A percentile compares a stretch with the other conserved stretches of the same genome.
Evolutionary conservation across 1,140 invertebrate species (phyloP).

Genomic region (Pinna nobilis): DNA sequence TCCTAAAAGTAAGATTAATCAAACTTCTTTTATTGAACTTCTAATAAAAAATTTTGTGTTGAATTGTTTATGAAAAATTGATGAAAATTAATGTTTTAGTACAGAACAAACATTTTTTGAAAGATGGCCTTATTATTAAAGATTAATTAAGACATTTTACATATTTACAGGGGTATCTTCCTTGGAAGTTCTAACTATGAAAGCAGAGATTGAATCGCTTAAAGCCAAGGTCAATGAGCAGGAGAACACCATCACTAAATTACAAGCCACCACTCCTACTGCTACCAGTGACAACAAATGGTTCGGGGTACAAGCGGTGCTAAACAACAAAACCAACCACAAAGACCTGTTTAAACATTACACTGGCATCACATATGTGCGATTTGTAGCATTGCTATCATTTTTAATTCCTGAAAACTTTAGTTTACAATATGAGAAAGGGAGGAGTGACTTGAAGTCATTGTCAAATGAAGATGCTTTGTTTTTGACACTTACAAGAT

Average conservation of each 20-base stretch:
- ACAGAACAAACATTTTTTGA: too few species aligned
- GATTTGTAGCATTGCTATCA: conserved; percentile 1
- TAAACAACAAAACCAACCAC: conserved; percentile 9
- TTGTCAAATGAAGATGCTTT: conserved; percentile 31
- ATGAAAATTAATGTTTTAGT: too few species aligned
- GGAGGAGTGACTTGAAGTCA: conserved; percentile 24
- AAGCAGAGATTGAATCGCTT: conserved; percentile 16
- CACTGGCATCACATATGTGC: conserved; percentile 25
- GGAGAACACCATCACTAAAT: background rate
- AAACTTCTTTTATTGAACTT: too few species aligned
- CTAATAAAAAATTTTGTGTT: too few species aligned
- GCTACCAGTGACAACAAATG: background rate
- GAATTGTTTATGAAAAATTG: too few species aligned
- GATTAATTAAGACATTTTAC: too few species aligned
- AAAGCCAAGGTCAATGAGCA: background rate
- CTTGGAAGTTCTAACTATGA: conserved; percentile 14
- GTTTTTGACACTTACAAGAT: conserved; percentile 30
- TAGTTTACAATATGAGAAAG: background rate
- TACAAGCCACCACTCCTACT: background rate
- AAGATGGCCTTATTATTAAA: too few species aligned
- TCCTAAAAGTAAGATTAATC: too few species aligned
- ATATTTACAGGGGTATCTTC: conserved; percentile 23
- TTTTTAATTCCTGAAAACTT: conserved; percentile 28
- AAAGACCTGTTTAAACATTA: conserved; percentile 30
- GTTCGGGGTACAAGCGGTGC: conserved; percentile 1